Conservation (phyloP, 2,888 invertebrate genomes). For the Lasioglossum zephyrum region DNA sequence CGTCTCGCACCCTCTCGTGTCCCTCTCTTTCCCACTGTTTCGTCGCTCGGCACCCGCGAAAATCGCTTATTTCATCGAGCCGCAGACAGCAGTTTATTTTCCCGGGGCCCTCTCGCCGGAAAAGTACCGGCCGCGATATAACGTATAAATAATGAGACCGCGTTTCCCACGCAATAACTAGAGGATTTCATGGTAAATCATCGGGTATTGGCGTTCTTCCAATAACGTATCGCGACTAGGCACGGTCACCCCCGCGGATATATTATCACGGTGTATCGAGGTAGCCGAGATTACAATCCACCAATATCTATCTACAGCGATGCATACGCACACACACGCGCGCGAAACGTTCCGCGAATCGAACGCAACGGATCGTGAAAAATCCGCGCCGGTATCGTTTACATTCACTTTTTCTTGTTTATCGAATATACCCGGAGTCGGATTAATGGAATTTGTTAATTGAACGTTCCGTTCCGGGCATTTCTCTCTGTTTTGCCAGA, state of each 20-base stretch:
- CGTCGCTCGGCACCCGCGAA: conserved; percentile 32
- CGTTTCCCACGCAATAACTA: conserved; percentile 77
- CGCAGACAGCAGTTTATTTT: conserved; percentile 69
- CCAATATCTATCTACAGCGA: neutral
- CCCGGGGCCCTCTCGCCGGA: conserved; percentile 40
- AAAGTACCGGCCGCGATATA: conserved; percentile 61
- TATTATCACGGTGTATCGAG: conserved; percentile 58
- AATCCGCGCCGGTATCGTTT: conserved; percentile 18
- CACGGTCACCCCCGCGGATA: conserved; percentile 37
- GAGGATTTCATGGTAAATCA: conserved; percentile 78
- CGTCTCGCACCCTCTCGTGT: neutral
- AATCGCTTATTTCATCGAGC: conserved; percentile 68
- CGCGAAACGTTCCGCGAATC: neutral
- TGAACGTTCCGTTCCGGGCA: neutral
- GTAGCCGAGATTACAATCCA: conserved; percentile 34
- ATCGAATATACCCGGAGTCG: conserved; percentile 6
- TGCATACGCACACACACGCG: neutral
- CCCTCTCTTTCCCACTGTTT: neutral
- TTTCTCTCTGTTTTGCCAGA: neutral
- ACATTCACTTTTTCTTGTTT: conserved; percentile 14
- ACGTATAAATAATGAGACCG: conserved; percentile 77
- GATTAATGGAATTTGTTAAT: conserved; percentile 21
- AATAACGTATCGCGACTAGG: conserved; percentile 55
- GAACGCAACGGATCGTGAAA: conserved; percentile 7
- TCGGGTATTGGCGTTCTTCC: conserved; percentile 75